Percentiles rank a stretch among this genome's conserved stretches.
Evolutionary conservation across 1,140 invertebrate species (phyloP).

Genomic region (Formica exsecta): DNA sequence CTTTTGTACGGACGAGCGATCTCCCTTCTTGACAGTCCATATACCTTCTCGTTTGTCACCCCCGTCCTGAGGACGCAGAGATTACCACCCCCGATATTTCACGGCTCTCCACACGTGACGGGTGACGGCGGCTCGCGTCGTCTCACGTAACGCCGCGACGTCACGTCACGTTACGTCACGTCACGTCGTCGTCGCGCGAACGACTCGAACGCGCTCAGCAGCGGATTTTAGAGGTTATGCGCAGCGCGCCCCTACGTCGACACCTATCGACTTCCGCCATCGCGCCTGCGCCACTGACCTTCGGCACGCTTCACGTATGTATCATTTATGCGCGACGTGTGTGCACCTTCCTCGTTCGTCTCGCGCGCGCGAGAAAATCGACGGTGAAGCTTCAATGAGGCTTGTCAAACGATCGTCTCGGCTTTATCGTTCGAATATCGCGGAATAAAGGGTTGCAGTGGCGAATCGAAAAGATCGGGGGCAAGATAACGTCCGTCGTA

Average conservation of each 20-base stretch:
- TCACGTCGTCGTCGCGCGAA: slow-evolving; percentile 11
- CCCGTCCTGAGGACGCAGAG: background rate
- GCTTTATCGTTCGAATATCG: background rate
- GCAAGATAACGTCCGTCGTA: background rate
- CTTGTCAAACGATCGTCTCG: background rate
- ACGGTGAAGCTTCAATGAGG: background rate
- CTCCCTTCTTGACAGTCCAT: slow-evolving; percentile 52
- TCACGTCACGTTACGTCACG: slow-evolving; percentile 28
- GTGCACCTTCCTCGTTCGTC: slow-evolving; percentile 5
- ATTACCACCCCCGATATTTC: background rate
- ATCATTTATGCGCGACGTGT: background rate
- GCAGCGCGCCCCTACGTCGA: background rate
- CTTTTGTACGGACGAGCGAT: slow-evolving; percentile 43
- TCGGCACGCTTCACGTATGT: background rate
- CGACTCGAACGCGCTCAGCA: slow-evolving; percentile 26
- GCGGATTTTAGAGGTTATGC: slow-evolving; percentile 73
- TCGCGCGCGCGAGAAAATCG: background rate
- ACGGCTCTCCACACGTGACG: background rate
- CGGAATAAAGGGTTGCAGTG: slow-evolving; percentile 1
- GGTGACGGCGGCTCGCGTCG: background rate
- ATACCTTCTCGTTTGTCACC: slow-evolving; percentile 42
- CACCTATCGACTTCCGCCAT: slow-evolving; percentile 74
- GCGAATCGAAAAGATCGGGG: background rate
- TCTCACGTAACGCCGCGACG: slow-evolving; percentile 4
- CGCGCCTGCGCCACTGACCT: slow-evolving; percentile 63